phyloP scores from a whole-genome alignment of 2,797 vertebrate genomes.

The Craterocephalus amniculus region DNA sequence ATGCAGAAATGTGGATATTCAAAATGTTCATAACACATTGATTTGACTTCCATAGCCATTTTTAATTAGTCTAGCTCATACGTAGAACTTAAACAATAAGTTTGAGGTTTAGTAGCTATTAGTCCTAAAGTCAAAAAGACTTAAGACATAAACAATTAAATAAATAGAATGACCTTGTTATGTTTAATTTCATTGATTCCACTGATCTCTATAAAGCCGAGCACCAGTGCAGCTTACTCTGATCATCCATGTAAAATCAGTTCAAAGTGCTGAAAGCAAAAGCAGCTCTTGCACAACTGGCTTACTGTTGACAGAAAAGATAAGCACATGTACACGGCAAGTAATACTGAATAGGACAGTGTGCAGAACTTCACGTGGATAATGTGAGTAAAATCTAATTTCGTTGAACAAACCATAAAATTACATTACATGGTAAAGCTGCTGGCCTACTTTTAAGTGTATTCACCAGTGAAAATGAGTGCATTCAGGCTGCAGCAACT shows the following conservation, averaged over 20 bases:
- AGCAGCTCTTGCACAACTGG: constrained; percentile 55
- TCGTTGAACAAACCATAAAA: constrained; percentile 42
- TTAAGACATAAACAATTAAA: not conserved
- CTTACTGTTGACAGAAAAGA: constrained; percentile 59
- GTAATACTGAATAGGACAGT: constrained; percentile 14
- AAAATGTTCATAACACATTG: not conserved
- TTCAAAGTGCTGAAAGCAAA: constrained; percentile 57
- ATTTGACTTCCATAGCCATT: too few species aligned
- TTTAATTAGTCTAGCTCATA: not conserved
- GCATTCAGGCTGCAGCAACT: constrained; percentile 71
- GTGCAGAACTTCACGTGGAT: constrained; percentile 11
- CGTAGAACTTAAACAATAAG: constrained; percentile 6
- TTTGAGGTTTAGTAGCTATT: constrained; percentile 1
- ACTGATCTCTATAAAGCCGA: not conserved
- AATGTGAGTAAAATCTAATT: constrained; percentile 35
- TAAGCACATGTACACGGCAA: constrained; percentile 36
- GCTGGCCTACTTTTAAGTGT: constrained; percentile 33
- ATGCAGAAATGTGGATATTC: not conserved
- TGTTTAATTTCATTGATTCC: not conserved
- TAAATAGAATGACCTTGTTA: not conserved
- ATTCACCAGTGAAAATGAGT: constrained; percentile 69
- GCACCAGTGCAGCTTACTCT: constrained; percentile 5
- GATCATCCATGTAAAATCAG: constrained; percentile 25
- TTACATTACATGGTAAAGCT: constrained; percentile 26
- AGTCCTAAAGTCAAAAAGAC: constrained; percentile 8